Conservation (phyloP, 2,888 invertebrate genomes). For the Lepeophtheirus nordmannii region DNA sequence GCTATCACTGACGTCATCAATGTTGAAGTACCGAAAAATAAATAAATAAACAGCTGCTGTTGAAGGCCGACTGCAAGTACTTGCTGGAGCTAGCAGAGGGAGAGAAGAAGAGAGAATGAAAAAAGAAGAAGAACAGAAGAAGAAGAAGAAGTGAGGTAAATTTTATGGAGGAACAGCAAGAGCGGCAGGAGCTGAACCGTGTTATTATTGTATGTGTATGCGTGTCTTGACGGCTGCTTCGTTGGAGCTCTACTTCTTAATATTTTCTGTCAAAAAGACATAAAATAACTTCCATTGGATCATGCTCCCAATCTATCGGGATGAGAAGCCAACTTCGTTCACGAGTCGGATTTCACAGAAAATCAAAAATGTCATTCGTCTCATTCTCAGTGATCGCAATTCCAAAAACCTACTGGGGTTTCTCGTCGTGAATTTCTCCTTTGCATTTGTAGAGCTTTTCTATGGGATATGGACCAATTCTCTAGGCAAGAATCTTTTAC, state of each 20-base stretch:
- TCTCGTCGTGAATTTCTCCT: conserved; percentile 75
- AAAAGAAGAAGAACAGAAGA: too few species aligned
- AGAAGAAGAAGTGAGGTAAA: too few species aligned
- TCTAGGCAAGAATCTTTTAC: conserved; percentile 37
- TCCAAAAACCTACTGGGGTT: conserved; percentile 87
- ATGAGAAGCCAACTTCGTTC: not conserved
- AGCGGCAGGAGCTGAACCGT: too few species aligned
- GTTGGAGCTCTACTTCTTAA: conserved; percentile 4
- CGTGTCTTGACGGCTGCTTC: conserved; percentile 2
- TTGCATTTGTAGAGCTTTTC: conserved; percentile 85
- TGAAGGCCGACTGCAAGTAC: too few species aligned
- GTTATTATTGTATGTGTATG: not conserved
- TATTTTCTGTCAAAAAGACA: not conserved
- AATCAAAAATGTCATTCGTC: conserved; percentile 26
- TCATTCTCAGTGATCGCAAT: conserved; percentile 55
- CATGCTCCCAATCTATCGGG: not conserved
- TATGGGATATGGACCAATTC: conserved; percentile 65
- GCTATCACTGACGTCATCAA: too few species aligned
- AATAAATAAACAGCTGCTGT: too few species aligned
- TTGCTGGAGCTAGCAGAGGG: too few species aligned
- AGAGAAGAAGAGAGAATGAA: too few species aligned
- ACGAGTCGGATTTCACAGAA: conserved; percentile 26
- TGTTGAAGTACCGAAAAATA: too few species aligned
- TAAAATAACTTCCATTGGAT: not conserved
- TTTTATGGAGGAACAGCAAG: too few species aligned